Base-by-base conservation (phyloP, 2,113 vertebrate species). In the Mustela lutreola region DNA sequence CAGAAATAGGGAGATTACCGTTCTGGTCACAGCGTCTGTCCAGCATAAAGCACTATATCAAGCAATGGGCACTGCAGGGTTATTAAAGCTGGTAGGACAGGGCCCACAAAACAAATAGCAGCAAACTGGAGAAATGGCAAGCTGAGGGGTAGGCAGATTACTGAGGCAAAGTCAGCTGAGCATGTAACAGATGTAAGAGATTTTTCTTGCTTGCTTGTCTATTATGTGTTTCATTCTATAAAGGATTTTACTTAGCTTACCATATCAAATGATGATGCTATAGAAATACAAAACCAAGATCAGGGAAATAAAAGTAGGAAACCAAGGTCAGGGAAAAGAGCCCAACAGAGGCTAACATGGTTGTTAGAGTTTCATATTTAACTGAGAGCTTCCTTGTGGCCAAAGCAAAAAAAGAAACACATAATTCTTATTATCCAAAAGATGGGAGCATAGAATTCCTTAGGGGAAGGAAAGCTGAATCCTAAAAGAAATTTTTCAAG, bases 201-300 rank as follows among this genome's bases (percentile, higher is more conserved):
- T 22, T 70, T 89, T 60, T 22, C 48, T 62, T n/a, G 18, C 58
- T 79, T 92, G 18, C 33, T 93, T 85, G 18, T 71, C 88, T 87
- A 76, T 26, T 84, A 45, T 9, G 75, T 58, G 42, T 86, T 88
- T 93, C 53, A 60, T 76, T 89, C 70, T 81, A 83, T 82, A 63
- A 95, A 50, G 91, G 65, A 90, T 83, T 96, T 91, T 80, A 63
- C 28, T 95, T 94, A 12, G 2, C 75, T 86, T 81, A 39, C 19
- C 56, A 16, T 76, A 75, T 76, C 48, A 94, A 42, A 63, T 80
- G 60, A 90, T 79, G 42, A 36, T 70, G 45, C 22, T 42, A 11
- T 31, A 82, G 67, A 62, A 79, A 84, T 67, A 85, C 84, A 76
- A 94, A 89, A 89, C 70, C 65, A 92, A 76, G 31, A 94, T 39